Conservation (phyloP, 2,888 invertebrate genomes). For the Stratiomys singularior region DNA sequence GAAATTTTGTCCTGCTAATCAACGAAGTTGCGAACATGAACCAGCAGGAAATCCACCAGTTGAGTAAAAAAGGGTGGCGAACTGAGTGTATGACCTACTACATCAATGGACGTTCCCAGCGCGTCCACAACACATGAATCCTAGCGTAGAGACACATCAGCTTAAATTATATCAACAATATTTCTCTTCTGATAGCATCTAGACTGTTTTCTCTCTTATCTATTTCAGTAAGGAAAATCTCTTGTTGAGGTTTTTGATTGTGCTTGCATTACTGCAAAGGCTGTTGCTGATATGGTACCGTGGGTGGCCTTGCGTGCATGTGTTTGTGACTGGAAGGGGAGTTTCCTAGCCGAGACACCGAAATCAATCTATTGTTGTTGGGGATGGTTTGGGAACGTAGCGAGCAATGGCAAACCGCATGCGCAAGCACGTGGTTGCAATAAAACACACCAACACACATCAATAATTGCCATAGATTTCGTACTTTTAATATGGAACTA, state of each 20-base stretch:
- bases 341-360: neutral
- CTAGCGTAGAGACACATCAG: neutral
- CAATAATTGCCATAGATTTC: too few species aligned
- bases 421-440: conserved; percentile 39
- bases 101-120: neutral
- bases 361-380: neutral
- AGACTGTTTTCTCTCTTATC: conserved; percentile 7
- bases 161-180: conserved; percentile 8
- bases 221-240: neutral
- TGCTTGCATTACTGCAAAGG: neutral
- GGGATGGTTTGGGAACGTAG: conserved; percentile 1
- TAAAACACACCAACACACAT: neutral
- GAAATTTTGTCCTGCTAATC: neutral
- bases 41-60: neutral
- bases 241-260: neutral
- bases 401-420: conserved; percentile 15
- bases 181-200: conserved; percentile 21
- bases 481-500: too few species aligned
- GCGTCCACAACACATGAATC: neutral
- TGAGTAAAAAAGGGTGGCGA: neutral
- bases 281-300: conserved; percentile 12
- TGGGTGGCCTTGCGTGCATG: conserved; percentile 6
- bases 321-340: conserved; percentile 7
- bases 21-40: neutral
- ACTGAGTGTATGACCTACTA: neutral